Evolutionary conservation across 1,140 invertebrate genomes (phyloP), one percentile per base, ranked within the genome.

Genomic region (Cyphomyrmex costatus): DNA sequence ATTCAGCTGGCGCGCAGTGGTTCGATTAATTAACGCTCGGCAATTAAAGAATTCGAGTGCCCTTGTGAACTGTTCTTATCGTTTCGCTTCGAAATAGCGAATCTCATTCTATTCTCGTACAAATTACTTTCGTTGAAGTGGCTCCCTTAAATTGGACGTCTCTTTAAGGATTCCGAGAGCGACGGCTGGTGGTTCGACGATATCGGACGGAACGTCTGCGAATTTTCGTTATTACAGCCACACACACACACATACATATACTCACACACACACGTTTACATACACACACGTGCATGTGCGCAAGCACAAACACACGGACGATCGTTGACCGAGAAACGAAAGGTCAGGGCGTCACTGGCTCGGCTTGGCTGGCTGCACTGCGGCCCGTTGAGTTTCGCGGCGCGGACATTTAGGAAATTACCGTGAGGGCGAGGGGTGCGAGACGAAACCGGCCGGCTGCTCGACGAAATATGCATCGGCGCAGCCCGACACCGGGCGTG

Each of bases 281-380:
- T 16, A 5, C 53, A 8, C 16, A 6, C 30, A 5, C n/a, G 14
- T 19, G 19, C 19, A 5, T n/a, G n/a, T 3, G 6, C 46, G 27
- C 61, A 27, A 7, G 53, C 14, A 58, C 79, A 42, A 36, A 60
- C 79, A 83, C 79, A 83, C 68, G 79, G 79, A 83, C 79, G 79
- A 83, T 60, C 79, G 79, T 83, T 83, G 79, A 83, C 79, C 79
- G 79, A 83, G 79, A 83, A 83, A 83, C 79, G 79, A 83, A 83
- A 83, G 79, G 79, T 83, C 79, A 83, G 79, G 79, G 79, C 79
- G 79, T 83, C 79, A 83, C 53, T 83, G 79, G 63, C 77, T 80
- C 63, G 46, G 63, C 77, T 80, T 70, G 77, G 63, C 77, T 79
- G 77, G 79, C 53, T 83, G 79, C 79, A 83, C 79, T 83, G 79